Percentiles rank a stretch among this genome's conserved stretches.
Conservation (phyloP, 2,888 invertebrate genomes). For the Sinotaia quadrata region DNA sequence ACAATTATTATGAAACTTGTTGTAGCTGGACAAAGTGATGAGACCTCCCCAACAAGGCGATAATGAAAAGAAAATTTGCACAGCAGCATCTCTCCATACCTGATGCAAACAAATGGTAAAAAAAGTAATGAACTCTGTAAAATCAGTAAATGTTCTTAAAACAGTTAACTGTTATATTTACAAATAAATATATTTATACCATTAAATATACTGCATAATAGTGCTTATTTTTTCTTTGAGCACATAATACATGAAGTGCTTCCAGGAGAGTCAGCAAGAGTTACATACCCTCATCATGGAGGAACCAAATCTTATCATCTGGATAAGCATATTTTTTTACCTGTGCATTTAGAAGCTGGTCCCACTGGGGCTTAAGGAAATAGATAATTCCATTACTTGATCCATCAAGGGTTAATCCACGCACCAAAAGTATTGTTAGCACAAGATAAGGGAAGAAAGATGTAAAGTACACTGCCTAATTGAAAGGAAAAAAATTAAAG, state of each 20-base stretch:
- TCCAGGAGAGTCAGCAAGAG: no score
- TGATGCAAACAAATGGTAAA: slow-evolving; percentile 22
- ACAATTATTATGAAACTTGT: slow-evolving; percentile 74
- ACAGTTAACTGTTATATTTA: no score
- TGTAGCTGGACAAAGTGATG: slow-evolving; percentile 87
- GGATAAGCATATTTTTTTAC: slow-evolving; percentile 43
- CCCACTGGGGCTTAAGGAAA: slow-evolving; percentile 65
- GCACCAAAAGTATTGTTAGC: slow-evolving; percentile 58
- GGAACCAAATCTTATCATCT: no score
- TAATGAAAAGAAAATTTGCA: slow-evolving; percentile 89
- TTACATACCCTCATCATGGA: no score
- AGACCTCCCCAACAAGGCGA: slow-evolving; percentile 90
- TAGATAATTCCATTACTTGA: slow-evolving; percentile 62
- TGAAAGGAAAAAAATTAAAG: not conserved
- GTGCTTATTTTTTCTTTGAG: no score
- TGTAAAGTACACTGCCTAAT: slow-evolving; percentile 67
- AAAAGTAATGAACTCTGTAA: no score
- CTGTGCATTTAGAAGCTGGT: slow-evolving; percentile 57
- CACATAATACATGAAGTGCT: no score
- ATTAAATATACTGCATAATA: no score
- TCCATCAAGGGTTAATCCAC: slow-evolving; percentile 63
- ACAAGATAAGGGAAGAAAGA: slow-evolving; percentile 68
- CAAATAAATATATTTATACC: no score
- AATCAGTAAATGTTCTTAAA: no score
- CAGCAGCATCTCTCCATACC: slow-evolving; percentile 69